Base-by-base conservation (phyloP, 2,113 vertebrate genomes). In the Sylvietta virens region DNA sequence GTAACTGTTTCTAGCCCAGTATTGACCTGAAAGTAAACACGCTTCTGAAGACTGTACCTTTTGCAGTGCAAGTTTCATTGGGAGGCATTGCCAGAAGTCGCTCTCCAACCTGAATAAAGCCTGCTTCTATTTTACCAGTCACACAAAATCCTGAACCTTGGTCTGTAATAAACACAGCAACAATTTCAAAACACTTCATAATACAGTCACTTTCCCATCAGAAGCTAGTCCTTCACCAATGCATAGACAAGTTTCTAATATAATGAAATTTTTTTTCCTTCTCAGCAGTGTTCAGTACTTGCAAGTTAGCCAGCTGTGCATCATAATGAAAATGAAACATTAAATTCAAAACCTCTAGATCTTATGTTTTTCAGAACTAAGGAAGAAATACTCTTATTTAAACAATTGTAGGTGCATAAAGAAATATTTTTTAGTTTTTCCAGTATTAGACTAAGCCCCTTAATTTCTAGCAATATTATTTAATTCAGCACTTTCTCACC, bases 71-170 rank as follows among this genome's bases (percentile, higher is more conserved):
- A 87, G 98, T 99, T 98, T 99, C 99, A 97, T 99, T 99, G 47
- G 99, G 99, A 89, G 99, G 99, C 98, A 99, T 99, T 54, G 98
- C 99, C 88, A 99, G 97, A 56, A 99, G 97, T 93, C 98, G 97
- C 30, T 99, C 99, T 94, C 99, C 99, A 81, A 98, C 98, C 88
- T 99, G 99, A 95, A 99, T 97, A 73, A 98, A 99, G 65, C 99
- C 99, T 71, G 99, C 99, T 98, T 99, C 99, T 58, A 99, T 99
- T 98, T 99, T 99, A 79, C 99, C 99, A 65, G 99, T 99, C 60
- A 99, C 98, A 94, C 99, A 99, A 98, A 99, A 99, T 90, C 99
- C 99, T 80, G 99, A 99, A 57, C 99, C 99, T 98, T 99, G 99
- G 96, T 99, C 99, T 99, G 97, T 17, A 97, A 97, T 8, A 95